Conservation (phyloP, 2,113 vertebrate species). For the Tragelaphus scriptus region DNA sequence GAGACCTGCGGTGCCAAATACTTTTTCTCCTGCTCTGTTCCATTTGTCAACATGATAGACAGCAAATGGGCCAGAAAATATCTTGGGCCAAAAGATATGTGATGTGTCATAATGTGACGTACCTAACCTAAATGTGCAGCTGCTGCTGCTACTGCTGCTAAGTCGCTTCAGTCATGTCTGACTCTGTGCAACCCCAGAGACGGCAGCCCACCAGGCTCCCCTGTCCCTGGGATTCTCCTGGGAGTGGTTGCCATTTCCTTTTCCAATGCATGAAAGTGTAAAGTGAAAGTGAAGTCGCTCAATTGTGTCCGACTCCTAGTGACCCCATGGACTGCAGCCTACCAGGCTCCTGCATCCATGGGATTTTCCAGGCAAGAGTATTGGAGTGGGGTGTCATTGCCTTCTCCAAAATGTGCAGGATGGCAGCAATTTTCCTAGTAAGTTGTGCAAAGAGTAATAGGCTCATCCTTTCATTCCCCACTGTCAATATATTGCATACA, state of each 20-base stretch:
- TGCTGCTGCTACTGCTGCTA: too few relatives aligned
- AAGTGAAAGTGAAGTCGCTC: too few relatives aligned
- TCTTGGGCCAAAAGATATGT: slow-evolving; percentile 39
- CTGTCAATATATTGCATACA: neutral
- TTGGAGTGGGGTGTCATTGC: too few relatives aligned
- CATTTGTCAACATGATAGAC: slow-evolving; percentile 33
- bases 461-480: slow-evolving; percentile 1
- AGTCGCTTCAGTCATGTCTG: too few relatives aligned
- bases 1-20: slow-evolving; percentile 23
- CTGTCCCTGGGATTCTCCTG: too few relatives aligned
- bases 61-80: slow-evolving; percentile 27
- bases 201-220: too few relatives aligned
- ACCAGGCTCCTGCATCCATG: too few relatives aligned
- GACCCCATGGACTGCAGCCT: too few relatives aligned
- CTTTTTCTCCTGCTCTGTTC: neutral
- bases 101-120: slow-evolving; percentile 26
- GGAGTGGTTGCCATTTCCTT: too few relatives aligned
- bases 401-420: slow-evolving; percentile 26
- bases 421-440: slow-evolving; percentile 15
- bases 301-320: fast-evolving
- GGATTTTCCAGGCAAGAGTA: too few relatives aligned
- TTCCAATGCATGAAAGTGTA: too few relatives aligned
- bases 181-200: too few relatives aligned
- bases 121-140: slow-evolving; percentile 22
- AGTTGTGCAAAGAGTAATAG: slow-evolving; percentile 26